A percentile compares a stretch with the other conserved stretches of the same genome.
phyloP scores from a whole-genome alignment of 2,888 invertebrate species.

The Leucania comma region DNA sequence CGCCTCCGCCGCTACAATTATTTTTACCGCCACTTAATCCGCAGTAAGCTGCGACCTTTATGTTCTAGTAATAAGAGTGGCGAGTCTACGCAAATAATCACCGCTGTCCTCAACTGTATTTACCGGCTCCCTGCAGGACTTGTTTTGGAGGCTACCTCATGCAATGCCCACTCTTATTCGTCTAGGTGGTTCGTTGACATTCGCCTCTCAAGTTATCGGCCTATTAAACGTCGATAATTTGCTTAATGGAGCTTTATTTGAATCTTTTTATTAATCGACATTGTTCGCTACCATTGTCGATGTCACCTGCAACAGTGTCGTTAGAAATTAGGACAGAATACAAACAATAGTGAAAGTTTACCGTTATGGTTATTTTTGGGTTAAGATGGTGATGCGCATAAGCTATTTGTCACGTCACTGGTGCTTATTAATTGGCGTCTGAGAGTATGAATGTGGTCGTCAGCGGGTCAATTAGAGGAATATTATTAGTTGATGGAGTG shows the following conservation, averaged over 20 bases:
- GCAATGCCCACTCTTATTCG: constrained; percentile 56
- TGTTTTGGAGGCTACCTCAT: constrained; percentile 58
- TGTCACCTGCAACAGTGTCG: constrained; percentile 46
- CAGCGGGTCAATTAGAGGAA: constrained; percentile 64
- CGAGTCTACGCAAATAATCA: constrained; percentile 48
- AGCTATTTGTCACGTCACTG: constrained; percentile 26
- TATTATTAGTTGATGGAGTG: constrained; percentile 51
- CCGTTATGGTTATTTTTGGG: constrained; percentile 49
- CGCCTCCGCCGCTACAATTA: constrained; percentile 26
- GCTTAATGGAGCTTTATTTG: constrained; percentile 69
- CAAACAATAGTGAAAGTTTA: constrained; percentile 65
- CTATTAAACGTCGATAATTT: constrained; percentile 76
- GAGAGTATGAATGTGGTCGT: constrained; percentile 49
- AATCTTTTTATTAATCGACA: constrained; percentile 48
- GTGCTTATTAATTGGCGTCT: constrained; percentile 47
- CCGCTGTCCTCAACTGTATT: constrained; percentile 58
- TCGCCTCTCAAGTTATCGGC: constrained; percentile 62
- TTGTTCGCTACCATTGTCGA: constrained; percentile 50
- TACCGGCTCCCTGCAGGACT: constrained; percentile 51
- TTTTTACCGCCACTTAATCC: constrained; percentile 36
- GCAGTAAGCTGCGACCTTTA: constrained; percentile 46
- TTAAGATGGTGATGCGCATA: constrained; percentile 44
- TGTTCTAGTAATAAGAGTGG: constrained; percentile 44
- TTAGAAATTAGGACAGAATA: constrained; percentile 57
- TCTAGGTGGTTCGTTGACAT: constrained; percentile 63